Conservation (phyloP, 2,797 vertebrate species). For the Fringilla coelebs region DNA sequence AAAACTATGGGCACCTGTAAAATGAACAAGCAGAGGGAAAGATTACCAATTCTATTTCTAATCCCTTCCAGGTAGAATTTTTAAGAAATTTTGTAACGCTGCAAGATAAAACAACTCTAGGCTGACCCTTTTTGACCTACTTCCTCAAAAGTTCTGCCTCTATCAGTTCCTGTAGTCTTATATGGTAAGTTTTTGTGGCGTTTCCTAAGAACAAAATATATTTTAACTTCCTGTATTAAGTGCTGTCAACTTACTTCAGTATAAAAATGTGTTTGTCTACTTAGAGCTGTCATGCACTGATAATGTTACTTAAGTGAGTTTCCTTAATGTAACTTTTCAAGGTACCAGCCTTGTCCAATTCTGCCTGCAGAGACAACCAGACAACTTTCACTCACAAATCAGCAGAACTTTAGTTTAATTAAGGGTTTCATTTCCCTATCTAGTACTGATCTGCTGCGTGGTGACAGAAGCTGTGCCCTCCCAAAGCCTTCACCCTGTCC, state of each 20-base stretch:
- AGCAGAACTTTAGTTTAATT: neutral
- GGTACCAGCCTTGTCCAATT: neutral
- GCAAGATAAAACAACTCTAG: neutral
- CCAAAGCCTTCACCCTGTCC: neutral
- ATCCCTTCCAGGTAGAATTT: neutral
- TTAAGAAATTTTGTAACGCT: neutral
- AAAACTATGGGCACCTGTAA: neutral
- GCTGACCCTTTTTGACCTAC: neutral
- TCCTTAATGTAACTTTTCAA: neutral
- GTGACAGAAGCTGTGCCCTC: neutral
- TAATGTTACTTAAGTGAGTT: neutral
- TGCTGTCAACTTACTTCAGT: constrained; percentile 6
- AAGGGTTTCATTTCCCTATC: neutral
- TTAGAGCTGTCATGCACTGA: neutral
- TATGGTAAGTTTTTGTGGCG: neutral
- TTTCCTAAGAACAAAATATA: neutral
- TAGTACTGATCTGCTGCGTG: neutral
- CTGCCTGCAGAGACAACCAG: neutral
- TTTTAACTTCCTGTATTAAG: constrained; percentile 8
- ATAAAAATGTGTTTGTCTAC: neutral
- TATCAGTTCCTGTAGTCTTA: neutral
- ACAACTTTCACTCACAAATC: neutral
- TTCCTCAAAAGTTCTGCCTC: neutral
- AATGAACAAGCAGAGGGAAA: neutral
- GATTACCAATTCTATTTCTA: neutral